Evolutionary conservation across 2,113 vertebrate species (phyloP).

Genomic region (Prietella phreatophila): DNA sequence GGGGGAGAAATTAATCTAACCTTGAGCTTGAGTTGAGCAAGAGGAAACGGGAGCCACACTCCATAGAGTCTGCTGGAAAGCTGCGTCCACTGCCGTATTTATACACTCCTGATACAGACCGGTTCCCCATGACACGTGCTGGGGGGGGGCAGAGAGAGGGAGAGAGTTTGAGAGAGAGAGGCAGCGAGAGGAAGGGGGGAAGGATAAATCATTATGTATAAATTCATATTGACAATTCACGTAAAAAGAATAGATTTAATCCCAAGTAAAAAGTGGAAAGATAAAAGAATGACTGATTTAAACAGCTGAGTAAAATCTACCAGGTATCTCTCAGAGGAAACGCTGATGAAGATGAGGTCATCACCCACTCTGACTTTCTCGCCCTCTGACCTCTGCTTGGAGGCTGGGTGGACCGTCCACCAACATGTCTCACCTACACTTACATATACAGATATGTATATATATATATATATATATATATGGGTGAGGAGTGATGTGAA

Average conservation of each 20-base stretch:
- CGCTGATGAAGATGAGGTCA: conserved; percentile 91
- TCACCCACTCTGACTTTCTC: conserved; percentile 94
- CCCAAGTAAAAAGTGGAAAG: background rate
- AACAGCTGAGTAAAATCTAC: conserved; percentile 68
- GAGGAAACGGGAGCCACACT: conserved; percentile 92
- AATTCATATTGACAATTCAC: background rate
- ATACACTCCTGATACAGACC: conserved; percentile 59
- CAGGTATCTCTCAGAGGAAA: conserved; percentile 93
- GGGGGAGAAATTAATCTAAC: conserved; percentile 60
- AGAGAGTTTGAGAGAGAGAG: background rate
- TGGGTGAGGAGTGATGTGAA: too few species aligned
- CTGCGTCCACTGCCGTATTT: conserved; percentile 80
- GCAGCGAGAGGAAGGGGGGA: too few species aligned
- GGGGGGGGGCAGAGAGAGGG: background rate
- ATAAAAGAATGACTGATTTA: background rate
- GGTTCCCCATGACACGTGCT: conserved; percentile 86
- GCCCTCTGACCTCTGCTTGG: conserved; percentile 85
- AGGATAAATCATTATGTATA: background rate
- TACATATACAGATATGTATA: background rate
- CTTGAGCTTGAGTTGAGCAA: conserved; percentile 84
- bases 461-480: too few species aligned
- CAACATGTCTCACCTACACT: conserved; percentile 77
- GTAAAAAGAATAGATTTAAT: background rate
- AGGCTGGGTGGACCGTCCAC: conserved; percentile 76
- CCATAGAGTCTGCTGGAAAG: conserved; percentile 95